Percentiles rank a stretch among this genome's conserved stretches.
These are phyloP conservation scores for Matsumurasca onukii DNA, from an alignment of 1,140 invertebrate genomes.

Conservation along the genomic window DNA sequence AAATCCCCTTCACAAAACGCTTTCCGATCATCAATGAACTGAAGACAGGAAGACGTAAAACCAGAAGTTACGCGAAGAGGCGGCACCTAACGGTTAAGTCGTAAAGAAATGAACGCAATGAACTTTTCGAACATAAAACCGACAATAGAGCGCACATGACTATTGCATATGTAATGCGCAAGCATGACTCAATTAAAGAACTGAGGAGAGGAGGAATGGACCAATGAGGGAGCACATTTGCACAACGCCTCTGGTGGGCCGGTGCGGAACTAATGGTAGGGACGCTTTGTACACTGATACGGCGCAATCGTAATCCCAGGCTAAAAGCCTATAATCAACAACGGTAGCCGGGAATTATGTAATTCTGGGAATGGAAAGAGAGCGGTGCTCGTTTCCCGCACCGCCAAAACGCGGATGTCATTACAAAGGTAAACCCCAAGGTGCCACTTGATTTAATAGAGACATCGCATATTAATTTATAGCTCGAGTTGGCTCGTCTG, in stretches of 20 bases:
- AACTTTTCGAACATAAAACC: neutral
- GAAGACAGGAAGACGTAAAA: too few relatives aligned
- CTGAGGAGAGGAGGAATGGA: neutral
- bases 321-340: constrained; percentile 22
- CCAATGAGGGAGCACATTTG: neutral
- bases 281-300: constrained; percentile 13
- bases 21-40: too few relatives aligned
- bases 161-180: too few relatives aligned
- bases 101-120: neutral
- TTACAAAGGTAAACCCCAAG: constrained; percentile 18
- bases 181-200: too few relatives aligned
- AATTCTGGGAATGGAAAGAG: constrained; percentile 24
- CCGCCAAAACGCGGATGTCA: constrained; percentile 25
- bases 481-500: neutral
- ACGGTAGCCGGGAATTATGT: constrained; percentile 14
- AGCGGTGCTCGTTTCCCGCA: neutral
- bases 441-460: constrained; percentile 19
- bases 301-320: constrained; percentile 4
- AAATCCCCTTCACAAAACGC: too few relatives aligned
- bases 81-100: neutral
- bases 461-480: constrained; percentile 26
- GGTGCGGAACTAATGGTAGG: constrained; percentile 5
- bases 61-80: too few relatives aligned
- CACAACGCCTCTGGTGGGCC: neutral
- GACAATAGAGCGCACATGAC: too few relatives aligned